These are phyloP conservation scores for Muscicapa adusta DNA, from an alignment of 2,113 vertebrate genomes.

Conservation along the genomic window DNA sequence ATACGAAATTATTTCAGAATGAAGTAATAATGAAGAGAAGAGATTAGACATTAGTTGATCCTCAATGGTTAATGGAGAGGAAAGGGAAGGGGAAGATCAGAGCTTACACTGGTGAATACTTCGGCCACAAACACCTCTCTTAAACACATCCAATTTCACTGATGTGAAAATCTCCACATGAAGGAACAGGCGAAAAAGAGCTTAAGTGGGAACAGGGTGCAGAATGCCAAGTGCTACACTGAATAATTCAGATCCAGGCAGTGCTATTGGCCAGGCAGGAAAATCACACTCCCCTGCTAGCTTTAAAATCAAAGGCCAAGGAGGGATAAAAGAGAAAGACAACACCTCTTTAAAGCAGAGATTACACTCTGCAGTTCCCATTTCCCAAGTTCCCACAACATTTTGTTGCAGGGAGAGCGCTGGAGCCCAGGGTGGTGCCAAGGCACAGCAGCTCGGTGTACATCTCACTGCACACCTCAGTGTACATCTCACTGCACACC, in stretches of 20 bases:
- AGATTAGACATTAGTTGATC: conserved; percentile 17
- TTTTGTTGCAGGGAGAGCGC: background rate
- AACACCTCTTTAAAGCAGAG: conserved; percentile 54
- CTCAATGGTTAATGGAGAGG: conserved; percentile 4
- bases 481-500: too few species aligned
- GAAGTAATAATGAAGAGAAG: conserved; percentile 16
- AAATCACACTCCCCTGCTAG: conserved; percentile 62
- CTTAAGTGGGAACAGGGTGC: conserved; percentile 53
- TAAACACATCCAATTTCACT: conserved; percentile 61
- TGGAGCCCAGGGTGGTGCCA: background rate
- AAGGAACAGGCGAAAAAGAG: conserved; percentile 53
- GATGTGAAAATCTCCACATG: conserved; percentile 65
- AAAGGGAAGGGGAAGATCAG: conserved; percentile 5
- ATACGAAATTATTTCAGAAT: conserved; percentile 18
- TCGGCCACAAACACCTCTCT: conserved; percentile 33
- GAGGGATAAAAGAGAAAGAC: conserved; percentile 49
- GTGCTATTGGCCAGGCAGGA: conserved; percentile 46
- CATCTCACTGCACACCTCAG: background rate
- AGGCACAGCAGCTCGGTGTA: background rate
- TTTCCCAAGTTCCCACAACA: conserved; percentile 18
- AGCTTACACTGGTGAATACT: background rate
- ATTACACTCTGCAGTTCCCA: conserved; percentile 4
- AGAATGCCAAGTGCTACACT: conserved; percentile 48
- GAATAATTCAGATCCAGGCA: conserved; percentile 48
- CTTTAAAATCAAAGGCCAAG: conserved; percentile 52